Conservation (phyloP, 30 jellyfish, hydroid and myxozoan genomes). For the Cassiopea xamachana region DNA sequence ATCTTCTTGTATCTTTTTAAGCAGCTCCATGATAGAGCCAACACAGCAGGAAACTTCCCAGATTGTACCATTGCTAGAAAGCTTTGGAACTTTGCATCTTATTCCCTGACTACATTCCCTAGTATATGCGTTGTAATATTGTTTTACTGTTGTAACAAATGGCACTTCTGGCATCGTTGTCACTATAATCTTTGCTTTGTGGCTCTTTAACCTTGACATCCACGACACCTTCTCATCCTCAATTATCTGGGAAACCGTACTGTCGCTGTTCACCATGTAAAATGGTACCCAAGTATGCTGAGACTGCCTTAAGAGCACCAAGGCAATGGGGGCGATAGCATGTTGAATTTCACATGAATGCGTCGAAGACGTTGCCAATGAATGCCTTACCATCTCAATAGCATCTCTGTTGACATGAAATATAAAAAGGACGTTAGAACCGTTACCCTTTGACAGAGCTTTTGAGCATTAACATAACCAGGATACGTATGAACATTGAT, state of each 20-base stretch:
- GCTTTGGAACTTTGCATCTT: slow-evolving; percentile 2
- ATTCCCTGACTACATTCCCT: slow-evolving; percentile 27
- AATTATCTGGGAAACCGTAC: slow-evolving; percentile 1
- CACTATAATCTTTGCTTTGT: slow-evolving; percentile 6
- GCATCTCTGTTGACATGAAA: slow-evolving; percentile 12
- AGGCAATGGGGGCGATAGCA: background rate
- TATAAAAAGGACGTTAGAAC: too few species aligned
- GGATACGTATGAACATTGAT: too few species aligned
- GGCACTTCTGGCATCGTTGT: slow-evolving; percentile 37
- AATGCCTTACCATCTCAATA: background rate
- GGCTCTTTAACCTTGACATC: slow-evolving; percentile 20
- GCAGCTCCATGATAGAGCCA: slow-evolving; percentile 67
- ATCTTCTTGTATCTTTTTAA: slow-evolving; percentile 48
- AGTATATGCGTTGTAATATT: background rate
- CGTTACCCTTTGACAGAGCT: too few species aligned
- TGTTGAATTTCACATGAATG: background rate
- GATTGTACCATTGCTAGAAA: background rate
- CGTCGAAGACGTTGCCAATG: background rate
- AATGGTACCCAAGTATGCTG: slow-evolving; percentile 2
- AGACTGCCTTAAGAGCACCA: slow-evolving; percentile 22
- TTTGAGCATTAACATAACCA: too few species aligned
- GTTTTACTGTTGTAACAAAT: background rate
- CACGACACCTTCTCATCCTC: slow-evolving; percentile 10
- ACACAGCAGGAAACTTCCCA: slow-evolving; percentile 68
- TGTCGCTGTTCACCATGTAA: slow-evolving; percentile 2